phyloP scores from a whole-genome alignment of 2,797 vertebrate species.

The Periophthalmus magnuspinnatus region DNA sequence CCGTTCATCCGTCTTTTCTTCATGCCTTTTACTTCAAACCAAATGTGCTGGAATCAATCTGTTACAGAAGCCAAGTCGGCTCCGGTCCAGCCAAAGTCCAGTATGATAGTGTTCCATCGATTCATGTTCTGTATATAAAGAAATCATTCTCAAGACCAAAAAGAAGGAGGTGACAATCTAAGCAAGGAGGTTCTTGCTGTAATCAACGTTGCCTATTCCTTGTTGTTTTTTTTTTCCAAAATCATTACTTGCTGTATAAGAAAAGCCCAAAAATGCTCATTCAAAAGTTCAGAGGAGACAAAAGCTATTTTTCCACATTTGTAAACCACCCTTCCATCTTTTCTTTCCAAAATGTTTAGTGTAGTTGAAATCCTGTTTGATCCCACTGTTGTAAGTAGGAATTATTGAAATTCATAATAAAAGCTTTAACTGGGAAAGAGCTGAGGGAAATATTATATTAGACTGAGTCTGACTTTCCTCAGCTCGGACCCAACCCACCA shows the following conservation, averaged over 20 bases:
- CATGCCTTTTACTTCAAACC: conserved; percentile 78
- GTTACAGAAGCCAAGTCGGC: conserved; percentile 53
- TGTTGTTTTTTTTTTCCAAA: conserved; percentile 51
- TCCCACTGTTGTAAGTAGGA: conserved; percentile 80
- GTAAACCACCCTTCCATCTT: conserved; percentile 64
- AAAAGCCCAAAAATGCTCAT: conserved; percentile 64
- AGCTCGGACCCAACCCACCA: conserved; percentile 67
- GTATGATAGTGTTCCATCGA: conserved; percentile 66
- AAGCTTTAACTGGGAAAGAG: conserved; percentile 73
- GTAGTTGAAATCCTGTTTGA: conserved; percentile 73
- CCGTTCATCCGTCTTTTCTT: conserved; percentile 72
- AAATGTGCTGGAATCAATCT: conserved; percentile 86
- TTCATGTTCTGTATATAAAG: conserved; percentile 70
- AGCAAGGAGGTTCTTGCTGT: conserved; percentile 83
- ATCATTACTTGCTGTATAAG: conserved; percentile 59
- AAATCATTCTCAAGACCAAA: conserved; percentile 78
- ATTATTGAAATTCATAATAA: conserved; percentile 72
- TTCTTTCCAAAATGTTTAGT: conserved; percentile 72
- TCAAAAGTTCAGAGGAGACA: conserved; percentile 68
- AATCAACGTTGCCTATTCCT: conserved; percentile 82
- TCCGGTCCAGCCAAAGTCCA: conserved; percentile 71
- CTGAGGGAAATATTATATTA: conserved; percentile 64
- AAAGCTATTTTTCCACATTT: conserved; percentile 81
- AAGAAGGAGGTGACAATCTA: conserved; percentile 81
- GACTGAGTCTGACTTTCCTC: conserved; percentile 64